Evolutionary conservation across 1,140 invertebrate genomes (phyloP), one percentile per base, ranked within the genome.

Genomic region (Hestina assimilis): DNA sequence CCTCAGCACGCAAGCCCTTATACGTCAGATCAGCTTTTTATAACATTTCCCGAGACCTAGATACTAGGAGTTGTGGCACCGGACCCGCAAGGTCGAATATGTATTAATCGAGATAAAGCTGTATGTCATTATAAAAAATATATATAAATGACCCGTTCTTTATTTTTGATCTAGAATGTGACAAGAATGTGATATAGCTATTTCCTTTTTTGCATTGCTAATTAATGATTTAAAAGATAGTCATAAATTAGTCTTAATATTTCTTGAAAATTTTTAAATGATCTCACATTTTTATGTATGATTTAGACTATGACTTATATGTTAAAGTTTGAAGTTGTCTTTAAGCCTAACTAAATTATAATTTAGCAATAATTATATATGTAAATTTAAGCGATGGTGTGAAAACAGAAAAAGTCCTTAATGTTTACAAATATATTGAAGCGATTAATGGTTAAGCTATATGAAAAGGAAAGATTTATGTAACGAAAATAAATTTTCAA

Each of bases 21-120:
- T 83, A 83, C 58, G 83, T 73, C 54, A 41, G 69, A 67, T 64
- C 76, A 40, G 59, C 66, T 87, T 87, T 87, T 87, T 85, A 64
- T 70, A 41, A 52, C 63, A 46, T 75, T 84, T 81, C 72, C 80
- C 80, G 75, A 66, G 79, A 69, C 75, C 70, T 62, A 79, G 64
- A 65, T 74, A 29, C 38, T 48, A 54, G 57, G 60, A 57, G 47
- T 63, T 66, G 50, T 26, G 60, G 24, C 52, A 64, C 61, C 43
- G 66, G 67, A 64, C 68, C 58, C 48, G 57, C 83, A 87, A 87
- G 84, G 84, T 82, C 83, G 66, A 72, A 55, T 61, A 62, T 64
- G 59, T 47, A 56, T 53, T 50, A 29, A 57, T 63, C 59, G 69
- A 58, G 52, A 66, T 65, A 67, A 41, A 71, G 57, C 21, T 14